These are phyloP conservation scores for Drosophila navojoa DNA, from an alignment of 1,140 invertebrate species.

Conservation along the genomic window DNA sequence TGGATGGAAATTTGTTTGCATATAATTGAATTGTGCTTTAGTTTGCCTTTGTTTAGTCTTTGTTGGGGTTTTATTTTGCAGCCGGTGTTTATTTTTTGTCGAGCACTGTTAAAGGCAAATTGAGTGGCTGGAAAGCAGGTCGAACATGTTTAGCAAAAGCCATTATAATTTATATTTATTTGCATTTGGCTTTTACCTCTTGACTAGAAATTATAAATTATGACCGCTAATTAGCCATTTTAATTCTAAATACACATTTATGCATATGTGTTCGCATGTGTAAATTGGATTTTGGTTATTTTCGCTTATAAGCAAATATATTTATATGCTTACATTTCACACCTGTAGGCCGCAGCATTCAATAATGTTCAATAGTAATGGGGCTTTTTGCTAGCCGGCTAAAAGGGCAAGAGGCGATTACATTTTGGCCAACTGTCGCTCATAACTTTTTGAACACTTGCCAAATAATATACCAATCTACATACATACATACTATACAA, in stretches of 20 bases:
- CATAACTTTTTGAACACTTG: slow-evolving; percentile 49
- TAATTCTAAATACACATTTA: slow-evolving; percentile 9
- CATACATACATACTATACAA: neutral
- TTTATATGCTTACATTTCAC: slow-evolving; percentile 5
- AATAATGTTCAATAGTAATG: slow-evolving; percentile 9
- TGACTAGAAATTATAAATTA: slow-evolving; percentile 36
- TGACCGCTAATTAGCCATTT: slow-evolving; percentile 17
- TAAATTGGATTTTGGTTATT: neutral
- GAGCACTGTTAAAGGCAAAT: slow-evolving; percentile 55
- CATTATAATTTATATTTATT: slow-evolving; percentile 44
- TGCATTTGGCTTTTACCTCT: slow-evolving; percentile 26
- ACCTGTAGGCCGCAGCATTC: slow-evolving; percentile 23
- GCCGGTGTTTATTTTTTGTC: slow-evolving; percentile 37
- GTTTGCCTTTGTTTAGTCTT: slow-evolving; percentile 40
- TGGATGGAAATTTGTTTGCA: slow-evolving; percentile 70
- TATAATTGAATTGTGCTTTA: slow-evolving; percentile 63
- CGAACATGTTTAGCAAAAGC: slow-evolving; percentile 52
- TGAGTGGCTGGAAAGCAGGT: slow-evolving; percentile 55
- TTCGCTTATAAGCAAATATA: neutral
- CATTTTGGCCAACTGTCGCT: slow-evolving; percentile 34
- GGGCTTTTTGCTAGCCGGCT: slow-evolving; percentile 5
- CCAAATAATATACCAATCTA: slow-evolving; percentile 33
- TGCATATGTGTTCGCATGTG: neutral
- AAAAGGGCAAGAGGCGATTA: slow-evolving; percentile 18
- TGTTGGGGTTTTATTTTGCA: neutral